A percentile compares a stretch with the other conserved stretches of the same genome.
phyloP scores from a whole-genome alignment of 2,888 invertebrate genomes.

The Tupiocoris notatus region DNA sequence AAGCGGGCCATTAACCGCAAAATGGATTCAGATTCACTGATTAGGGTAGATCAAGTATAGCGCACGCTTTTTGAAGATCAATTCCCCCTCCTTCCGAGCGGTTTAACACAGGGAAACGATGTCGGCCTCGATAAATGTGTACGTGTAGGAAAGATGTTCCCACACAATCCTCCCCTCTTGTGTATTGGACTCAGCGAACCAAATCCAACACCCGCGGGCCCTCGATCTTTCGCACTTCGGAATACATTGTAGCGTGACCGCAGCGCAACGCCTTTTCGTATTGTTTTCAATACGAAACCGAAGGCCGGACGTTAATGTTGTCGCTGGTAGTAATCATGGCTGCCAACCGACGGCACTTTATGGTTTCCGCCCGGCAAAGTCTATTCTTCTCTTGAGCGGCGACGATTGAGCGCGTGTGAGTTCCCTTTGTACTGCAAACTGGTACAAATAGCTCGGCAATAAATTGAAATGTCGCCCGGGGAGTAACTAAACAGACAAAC shows the following conservation, averaged over 20 bases:
- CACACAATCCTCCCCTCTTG: too few relatives aligned
- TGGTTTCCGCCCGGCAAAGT: constrained; percentile 16
- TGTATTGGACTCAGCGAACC: not conserved
- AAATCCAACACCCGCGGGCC: not conserved
- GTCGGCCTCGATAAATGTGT: too few relatives aligned
- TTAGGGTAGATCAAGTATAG: too few relatives aligned
- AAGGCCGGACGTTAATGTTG: constrained; percentile 10
- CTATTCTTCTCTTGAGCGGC: not conserved
- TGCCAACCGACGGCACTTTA: constrained; percentile 12
- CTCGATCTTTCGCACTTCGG: not conserved
- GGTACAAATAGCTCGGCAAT: not conserved
- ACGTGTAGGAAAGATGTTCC: too few relatives aligned
- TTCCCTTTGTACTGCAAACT: not conserved
- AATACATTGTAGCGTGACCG: not conserved
- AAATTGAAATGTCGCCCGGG: not conserved
- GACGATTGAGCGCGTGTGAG: not conserved
- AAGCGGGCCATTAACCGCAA: too few relatives aligned
- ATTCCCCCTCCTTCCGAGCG: too few relatives aligned
- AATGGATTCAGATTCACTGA: too few relatives aligned
- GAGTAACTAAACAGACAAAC: too few relatives aligned
- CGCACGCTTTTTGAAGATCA: too few relatives aligned
- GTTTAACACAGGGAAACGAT: too few relatives aligned
- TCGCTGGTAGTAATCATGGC: constrained; percentile 23
- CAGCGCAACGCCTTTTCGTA: not conserved
- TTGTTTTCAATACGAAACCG: not conserved